These are phyloP conservation scores for Gymnogyps californianus DNA, from an alignment of 2,113 vertebrate species.

Conservation along the genomic window DNA sequence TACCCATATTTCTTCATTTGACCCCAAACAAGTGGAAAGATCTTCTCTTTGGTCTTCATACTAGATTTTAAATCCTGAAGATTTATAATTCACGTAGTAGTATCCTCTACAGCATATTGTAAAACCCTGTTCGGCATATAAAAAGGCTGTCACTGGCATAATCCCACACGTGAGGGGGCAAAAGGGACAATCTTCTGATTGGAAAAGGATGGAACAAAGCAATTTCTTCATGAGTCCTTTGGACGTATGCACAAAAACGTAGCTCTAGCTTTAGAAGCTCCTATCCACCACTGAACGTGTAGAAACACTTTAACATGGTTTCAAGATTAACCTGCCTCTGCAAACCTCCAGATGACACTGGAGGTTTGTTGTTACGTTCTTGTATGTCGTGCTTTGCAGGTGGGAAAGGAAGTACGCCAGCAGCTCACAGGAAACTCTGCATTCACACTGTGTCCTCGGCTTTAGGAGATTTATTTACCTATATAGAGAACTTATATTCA, in stretches of 20 bases:
- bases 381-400: rapidly evolving
- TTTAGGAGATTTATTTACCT: neutral
- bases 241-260: rapidly evolving
- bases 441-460: neutral
- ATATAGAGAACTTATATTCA: neutral
- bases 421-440: neutral
- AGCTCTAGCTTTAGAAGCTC: neutral
- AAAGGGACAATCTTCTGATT: neutral
- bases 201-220: neutral
- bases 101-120: neutral
- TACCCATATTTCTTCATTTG: neutral
- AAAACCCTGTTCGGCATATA: neutral
- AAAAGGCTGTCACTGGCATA: neutral
- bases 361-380: neutral
- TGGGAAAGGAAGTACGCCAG: neutral
- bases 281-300: neutral
- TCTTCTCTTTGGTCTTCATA: neutral
- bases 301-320: neutral
- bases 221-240: neutral
- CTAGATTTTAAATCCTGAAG: neutral
- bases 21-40: neutral
- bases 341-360: neutral
- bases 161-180: neutral
- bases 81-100: neutral
- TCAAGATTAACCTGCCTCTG: neutral